These are phyloP conservation scores for Coreoperca whiteheadi DNA, from an alignment of 2,113 vertebrate genomes.

Conservation along the genomic window DNA sequence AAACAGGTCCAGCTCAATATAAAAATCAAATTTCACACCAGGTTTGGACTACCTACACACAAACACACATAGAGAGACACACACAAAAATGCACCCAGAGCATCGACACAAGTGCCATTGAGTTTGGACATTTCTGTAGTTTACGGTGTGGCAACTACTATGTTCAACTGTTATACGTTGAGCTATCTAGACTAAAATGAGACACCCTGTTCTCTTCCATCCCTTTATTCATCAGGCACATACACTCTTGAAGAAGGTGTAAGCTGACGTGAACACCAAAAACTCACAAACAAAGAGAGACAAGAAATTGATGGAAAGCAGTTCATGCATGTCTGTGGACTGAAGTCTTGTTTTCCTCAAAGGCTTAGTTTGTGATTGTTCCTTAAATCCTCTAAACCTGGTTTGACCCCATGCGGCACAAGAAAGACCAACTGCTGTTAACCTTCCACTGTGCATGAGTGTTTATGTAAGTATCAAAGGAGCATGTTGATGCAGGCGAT, in stretches of 20 bases:
- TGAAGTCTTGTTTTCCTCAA: slow-evolving; percentile 33
- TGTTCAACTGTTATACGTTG: background rate
- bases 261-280: background rate
- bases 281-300: background rate
- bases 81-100: background rate
- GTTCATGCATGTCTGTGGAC: slow-evolving; percentile 15
- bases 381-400: slow-evolving; percentile 62
- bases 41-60: slow-evolving; percentile 11
- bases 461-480: slow-evolving; percentile 51
- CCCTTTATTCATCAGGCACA: background rate
- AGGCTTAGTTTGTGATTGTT: slow-evolving; percentile 59
- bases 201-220: background rate
- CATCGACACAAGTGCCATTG: background rate
- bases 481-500: slow-evolving; percentile 52
- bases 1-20: slow-evolving; percentile 24
- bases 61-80: background rate
- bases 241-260: background rate
- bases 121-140: background rate
- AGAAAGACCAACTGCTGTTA: slow-evolving; percentile 59
- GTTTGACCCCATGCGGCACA: slow-evolving; percentile 50
- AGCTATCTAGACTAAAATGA: background rate
- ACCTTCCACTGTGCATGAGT: slow-evolving; percentile 39
- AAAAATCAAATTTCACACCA: slow-evolving; percentile 42
- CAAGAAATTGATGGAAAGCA: slow-evolving; percentile 3
- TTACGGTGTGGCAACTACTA: background rate